Base-by-base conservation (phyloP, 2,888 invertebrate genomes). In the Torymus auratus region DNA sequence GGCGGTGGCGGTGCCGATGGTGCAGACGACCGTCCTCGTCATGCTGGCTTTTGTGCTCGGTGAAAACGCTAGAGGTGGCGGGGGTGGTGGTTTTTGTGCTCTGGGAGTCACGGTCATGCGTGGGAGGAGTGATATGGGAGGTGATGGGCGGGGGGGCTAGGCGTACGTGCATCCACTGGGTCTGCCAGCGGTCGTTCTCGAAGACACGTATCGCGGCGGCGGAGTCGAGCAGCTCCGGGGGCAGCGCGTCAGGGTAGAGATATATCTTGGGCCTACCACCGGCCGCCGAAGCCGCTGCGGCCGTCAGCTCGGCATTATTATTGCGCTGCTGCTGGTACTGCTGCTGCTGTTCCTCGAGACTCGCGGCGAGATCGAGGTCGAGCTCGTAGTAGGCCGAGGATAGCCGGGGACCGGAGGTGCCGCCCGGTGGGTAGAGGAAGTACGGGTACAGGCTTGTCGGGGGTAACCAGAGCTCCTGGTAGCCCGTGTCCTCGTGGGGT, bases 401-500 rank as follows among this genome's bases (percentile, higher is more conserved):
- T 87, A 85, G 87, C 85, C 91, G 91, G 80, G 91, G 81, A 55
- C 79, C 74, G 69, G 92, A 88, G 91, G 92, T 84, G 90, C 91
- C 92, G 86, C 41, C 41, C 41, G 41, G 41, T 41, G 94, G 93
- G 89, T 93, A 93, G 86, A 94, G 91, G 91, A 94, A 93, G 90
- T 93, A 93, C 84, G 94, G 94, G 88, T 92, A 92, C 87, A 91
- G 91, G 89, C 92, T 92, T 88, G 92, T 92, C 86, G 92, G 92
- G 84, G 92, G 92, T 87, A 91, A 92, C 91, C 92, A 92, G 90
- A 92, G 91, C 88, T 92, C 92, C 91, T 92, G 91, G 92, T 93
- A 92, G 92, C 91, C 91, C 88, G 72, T n/a, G 55, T 81, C 81
- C 76, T 68, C 69, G 52, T 83, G 84, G 56, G 92, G 91, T 89